Evolutionary conservation across 2,797 vertebrate species (phyloP), one percentile per base, ranked within the genome.

Genomic region (Discoglossus pictus): DNA sequence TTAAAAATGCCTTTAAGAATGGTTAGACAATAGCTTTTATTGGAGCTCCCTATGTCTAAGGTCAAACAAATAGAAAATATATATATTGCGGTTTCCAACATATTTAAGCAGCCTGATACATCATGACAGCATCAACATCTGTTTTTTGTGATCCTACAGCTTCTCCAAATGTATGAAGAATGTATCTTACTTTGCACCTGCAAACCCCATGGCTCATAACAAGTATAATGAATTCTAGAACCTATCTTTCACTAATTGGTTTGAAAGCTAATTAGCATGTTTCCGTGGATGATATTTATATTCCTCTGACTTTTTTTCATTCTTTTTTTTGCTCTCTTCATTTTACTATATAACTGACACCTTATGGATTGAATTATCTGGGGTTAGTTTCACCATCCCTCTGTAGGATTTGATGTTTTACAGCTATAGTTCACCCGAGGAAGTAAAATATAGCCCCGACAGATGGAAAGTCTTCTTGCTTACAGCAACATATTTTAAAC

Each of bases 301-400:
- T 44, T 46, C 36, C 21, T 51, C 36, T 42, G 42, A 55, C 34
- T 63, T 17, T n/a, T n/a, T 13, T 70, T 40, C 34, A 16, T 21
- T 55, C 67, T 70, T 36, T 39, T 42, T 63, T 63, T 40, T 52
- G n/a, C 40, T 70, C 51, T 53, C 42, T 52, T 68, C 34, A 52
- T 39, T 53, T 51, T n/a, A n/a, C n/a, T n/a, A n/a, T 52, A 43
- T n/a, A 52, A 21, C 55, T 27, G 35, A 58, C 53, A 35, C 17
- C 35, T 58, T 59, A 35, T 31, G 36, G 34, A 51, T 48, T 17
- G 58, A 68, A 68, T 52, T 52, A 46, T 61, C 56, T 36, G 65
- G 48, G 40, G 47, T 42, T 46, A 23, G 27, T 61, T 52, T 61
- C 53, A 27, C 25, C 18, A 61, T 47, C 53, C 39, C 56, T 61